Conservation (phyloP, 1,140 invertebrate genomes). For the Phortica variegata region DNA sequence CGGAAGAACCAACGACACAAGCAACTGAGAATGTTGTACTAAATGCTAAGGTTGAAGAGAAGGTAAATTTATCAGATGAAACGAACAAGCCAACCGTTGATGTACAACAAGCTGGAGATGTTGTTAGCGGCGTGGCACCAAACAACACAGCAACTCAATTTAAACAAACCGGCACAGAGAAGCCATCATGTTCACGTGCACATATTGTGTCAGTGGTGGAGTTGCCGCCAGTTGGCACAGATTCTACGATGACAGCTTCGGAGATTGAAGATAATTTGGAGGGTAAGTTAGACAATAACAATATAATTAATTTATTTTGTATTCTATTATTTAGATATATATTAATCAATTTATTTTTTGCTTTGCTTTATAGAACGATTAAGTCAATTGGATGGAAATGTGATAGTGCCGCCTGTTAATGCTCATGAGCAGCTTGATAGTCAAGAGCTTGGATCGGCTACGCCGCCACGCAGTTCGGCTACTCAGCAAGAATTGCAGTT, state of each 20-base stretch:
- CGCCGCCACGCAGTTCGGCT: constrained; percentile 23
- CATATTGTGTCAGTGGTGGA: constrained; percentile 17
- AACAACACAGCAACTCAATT: constrained; percentile 3
- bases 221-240: constrained; percentile 16
- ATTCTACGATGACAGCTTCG: constrained; percentile 22
- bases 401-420: constrained; percentile 12
- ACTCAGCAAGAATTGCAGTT: constrained; percentile 21
- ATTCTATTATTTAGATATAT: not conserved
- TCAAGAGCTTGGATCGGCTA: constrained; percentile 5
- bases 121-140: not conserved
- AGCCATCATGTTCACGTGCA: not conserved
- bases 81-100: too few relatives aligned
- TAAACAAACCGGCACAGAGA: not conserved
- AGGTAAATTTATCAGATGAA: too few relatives aligned
- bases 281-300: constrained; percentile 30
- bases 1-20: not conserved
- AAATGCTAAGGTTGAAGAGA: too few relatives aligned
- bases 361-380: constrained; percentile 34
- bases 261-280: constrained; percentile 44
- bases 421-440: too few relatives aligned
- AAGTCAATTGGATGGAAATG: constrained; percentile 46
- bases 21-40: too few relatives aligned
- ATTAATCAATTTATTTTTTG: constrained; percentile 5
- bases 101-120: too few relatives aligned
- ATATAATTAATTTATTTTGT: not conserved